Percentiles rank a stretch among this genome's conserved stretches.
Evolutionary conservation across 2,888 invertebrate genomes (phyloP).

Genomic region (Meandrusa payeni): DNA sequence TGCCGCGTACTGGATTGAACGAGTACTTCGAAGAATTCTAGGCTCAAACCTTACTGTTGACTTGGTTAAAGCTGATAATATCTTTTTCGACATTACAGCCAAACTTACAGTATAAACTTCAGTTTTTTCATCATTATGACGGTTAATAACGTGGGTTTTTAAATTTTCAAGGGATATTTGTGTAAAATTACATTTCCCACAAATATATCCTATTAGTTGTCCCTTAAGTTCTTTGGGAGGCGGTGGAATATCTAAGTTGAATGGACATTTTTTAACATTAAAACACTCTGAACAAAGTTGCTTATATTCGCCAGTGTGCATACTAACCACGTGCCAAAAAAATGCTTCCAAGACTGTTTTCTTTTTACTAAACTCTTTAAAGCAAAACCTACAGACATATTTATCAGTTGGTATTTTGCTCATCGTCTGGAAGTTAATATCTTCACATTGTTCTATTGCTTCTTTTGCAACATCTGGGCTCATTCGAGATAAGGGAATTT

Average conservation of each 20-base stretch:
- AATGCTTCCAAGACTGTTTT: slow-evolving; percentile 67
- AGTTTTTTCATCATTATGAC: slow-evolving; percentile 74
- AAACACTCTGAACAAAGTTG: slow-evolving; percentile 83
- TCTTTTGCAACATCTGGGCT: slow-evolving; percentile 69
- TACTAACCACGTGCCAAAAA: slow-evolving; percentile 86
- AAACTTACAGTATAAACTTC: slow-evolving; percentile 68
- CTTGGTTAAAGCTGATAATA: slow-evolving; percentile 38
- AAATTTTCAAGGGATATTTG: slow-evolving; percentile 83
- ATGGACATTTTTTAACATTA: slow-evolving; percentile 49
- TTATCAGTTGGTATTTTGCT: slow-evolving; percentile 54
- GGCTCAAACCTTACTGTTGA: slow-evolving; percentile 31
- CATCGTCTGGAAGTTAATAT: slow-evolving; percentile 54
- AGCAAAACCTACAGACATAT: slow-evolving; percentile 67
- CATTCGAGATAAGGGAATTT: slow-evolving; percentile 83
- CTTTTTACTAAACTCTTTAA: slow-evolving; percentile 51
- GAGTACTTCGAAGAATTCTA: slow-evolving; percentile 45
- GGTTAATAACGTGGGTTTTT: slow-evolving; percentile 81
- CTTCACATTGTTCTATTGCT: slow-evolving; percentile 78
- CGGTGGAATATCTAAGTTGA: slow-evolving; percentile 61
- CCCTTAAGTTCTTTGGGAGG: slow-evolving; percentile 60
- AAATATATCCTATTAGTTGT: slow-evolving; percentile 82
- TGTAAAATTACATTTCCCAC: slow-evolving; percentile 86
- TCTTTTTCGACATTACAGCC: slow-evolving; percentile 49
- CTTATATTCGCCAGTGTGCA: slow-evolving; percentile 90
- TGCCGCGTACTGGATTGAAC: too few species aligned